Conservation (phyloP, 2,888 invertebrate species). For the Macrosiphum euphorbiae region DNA sequence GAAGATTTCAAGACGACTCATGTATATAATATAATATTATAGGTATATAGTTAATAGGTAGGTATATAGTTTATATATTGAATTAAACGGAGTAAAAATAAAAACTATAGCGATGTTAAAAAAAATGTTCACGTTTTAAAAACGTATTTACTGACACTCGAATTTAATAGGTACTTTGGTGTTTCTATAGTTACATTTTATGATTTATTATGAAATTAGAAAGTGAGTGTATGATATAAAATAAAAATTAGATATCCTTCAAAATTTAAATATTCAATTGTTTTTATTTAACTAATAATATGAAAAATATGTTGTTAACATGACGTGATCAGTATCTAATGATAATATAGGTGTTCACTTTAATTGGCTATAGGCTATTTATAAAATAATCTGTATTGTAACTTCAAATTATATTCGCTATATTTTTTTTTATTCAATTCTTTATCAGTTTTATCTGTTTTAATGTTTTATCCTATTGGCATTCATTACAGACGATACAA, state of each 20-base stretch:
- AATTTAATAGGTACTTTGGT: neutral
- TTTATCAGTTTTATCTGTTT: neutral
- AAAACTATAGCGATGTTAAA: neutral
- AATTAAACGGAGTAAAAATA: neutral
- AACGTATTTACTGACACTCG: neutral
- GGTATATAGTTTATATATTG: neutral
- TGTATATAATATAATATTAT: neutral
- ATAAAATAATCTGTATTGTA: neutral
- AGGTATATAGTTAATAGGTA: neutral
- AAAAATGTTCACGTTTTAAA: neutral
- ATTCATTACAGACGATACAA: neutral
- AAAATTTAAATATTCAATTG: neutral
- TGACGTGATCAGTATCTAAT: neutral
- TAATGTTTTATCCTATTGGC: neutral
- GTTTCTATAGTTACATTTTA: neutral
- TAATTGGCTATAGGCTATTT: neutral
- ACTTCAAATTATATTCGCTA: neutral
- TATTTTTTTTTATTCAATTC: neutral
- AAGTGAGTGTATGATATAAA: neutral
- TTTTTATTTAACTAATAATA: neutral
- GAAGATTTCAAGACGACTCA: neutral
- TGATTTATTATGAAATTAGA: neutral
- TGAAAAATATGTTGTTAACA: neutral
- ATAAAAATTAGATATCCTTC: neutral
- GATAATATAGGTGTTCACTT: conserved; percentile 1